phyloP scores from a whole-genome alignment of 2,888 invertebrate genomes.

The Acholoe squamosa region DNA sequence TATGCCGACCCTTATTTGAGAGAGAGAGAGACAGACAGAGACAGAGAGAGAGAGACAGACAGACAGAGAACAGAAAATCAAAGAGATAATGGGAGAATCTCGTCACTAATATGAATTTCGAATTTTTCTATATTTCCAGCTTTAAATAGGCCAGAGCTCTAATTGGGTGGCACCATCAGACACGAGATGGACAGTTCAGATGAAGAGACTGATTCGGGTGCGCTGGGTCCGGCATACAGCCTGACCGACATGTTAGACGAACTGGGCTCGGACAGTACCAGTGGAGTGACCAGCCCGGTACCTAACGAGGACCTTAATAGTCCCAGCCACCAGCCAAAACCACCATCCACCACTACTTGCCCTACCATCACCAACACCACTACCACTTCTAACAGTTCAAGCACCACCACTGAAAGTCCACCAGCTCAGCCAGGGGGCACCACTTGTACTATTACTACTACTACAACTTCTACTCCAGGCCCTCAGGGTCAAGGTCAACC shows the following conservation, averaged over 20 bases:
- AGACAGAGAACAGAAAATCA: too few relatives aligned
- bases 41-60: too few relatives aligned
- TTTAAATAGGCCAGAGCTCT: background rate
- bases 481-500: constrained; percentile 3
- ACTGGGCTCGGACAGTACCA: constrained; percentile 22
- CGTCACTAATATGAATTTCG: too few relatives aligned
- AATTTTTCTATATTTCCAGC: constrained; percentile 8
- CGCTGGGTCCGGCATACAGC: constrained; percentile 49
- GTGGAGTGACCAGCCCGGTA: constrained; percentile 33
- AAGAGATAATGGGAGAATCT: too few relatives aligned
- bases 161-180: background rate
- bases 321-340: background rate
- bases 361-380: background rate
- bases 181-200: constrained; percentile 45
- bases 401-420: background rate
- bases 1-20: too few relatives aligned
- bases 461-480: background rate
- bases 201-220: constrained; percentile 42
- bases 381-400: background rate
- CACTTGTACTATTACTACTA: background rate
- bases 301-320: background rate
- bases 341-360: background rate
- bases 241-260: constrained; percentile 60
- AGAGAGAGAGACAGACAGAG: too few relatives aligned
- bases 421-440: background rate